Evolutionary conservation across 2,888 invertebrate species (phyloP), one percentile per base, ranked within the genome.

Genomic region (Geophilus truncorum): DNA sequence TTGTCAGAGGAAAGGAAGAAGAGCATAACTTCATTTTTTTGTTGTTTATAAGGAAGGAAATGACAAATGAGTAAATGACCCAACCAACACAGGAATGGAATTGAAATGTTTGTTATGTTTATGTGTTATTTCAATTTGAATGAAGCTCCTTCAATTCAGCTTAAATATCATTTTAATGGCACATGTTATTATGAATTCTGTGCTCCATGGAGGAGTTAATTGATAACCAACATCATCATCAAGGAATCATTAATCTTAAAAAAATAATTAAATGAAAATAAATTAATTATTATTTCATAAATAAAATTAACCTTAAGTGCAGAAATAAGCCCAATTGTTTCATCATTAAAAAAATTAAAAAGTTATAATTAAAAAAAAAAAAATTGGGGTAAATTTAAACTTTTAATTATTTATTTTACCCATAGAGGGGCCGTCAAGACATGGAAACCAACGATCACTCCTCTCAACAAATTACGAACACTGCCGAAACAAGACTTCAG

Each of bases 391-490:
- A 36, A 36, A n/a, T n/a, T n/a, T n/a, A n/a, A n/a, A n/a, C n/a
- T n/a, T n/a, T n/a, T 77, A 30, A 12, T 30, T 3, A 77, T 28
- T 21, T 77, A 40, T 40, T 15, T 78, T 18, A 62, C 85, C n/a
- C 85, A 34, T 88, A 96, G 96, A 86, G 95, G 96, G 82, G 94
- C 94, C 5, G 86, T 87, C 80, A 91, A 92, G 84, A 94, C 94
- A 84, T 97, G 97, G 97, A 93, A 93, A 85, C 97, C 97, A 70
- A 88, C 92, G 83, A 95, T 97, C 82, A 93, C 93, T 28, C 94
- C 96, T 80, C 91, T 94, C 79, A 93, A 94, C 83, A 90, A 87
- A 90, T 84, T 88, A 32, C 84, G 85, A 78, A 86, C 86, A 51
- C 82, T 25, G 80, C 81, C 78, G 32, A 81, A 82, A 62, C 82